phyloP scores from a whole-genome alignment of 2,888 invertebrate species.

The Cylindroiulus punctatus region DNA sequence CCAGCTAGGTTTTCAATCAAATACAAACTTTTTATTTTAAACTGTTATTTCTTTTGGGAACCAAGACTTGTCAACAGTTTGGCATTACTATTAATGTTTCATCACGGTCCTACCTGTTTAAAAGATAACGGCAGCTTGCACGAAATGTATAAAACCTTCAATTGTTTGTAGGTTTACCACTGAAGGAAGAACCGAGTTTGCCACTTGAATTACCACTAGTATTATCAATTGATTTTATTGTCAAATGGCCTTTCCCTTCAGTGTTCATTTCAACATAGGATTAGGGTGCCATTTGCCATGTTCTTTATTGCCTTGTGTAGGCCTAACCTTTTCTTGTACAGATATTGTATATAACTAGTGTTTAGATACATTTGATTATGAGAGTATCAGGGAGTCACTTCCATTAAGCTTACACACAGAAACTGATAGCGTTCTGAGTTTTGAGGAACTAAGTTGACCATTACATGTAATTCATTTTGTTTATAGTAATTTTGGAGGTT shows the following conservation, averaged over 20 bases:
- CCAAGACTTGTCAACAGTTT: not conserved
- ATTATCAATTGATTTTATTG: conserved; percentile 34
- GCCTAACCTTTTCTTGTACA: conserved; percentile 36
- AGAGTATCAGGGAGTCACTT: not conserved
- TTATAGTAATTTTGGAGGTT: not conserved
- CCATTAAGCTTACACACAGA: conserved; percentile 21
- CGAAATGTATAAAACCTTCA: not conserved
- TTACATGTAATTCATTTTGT: conserved; percentile 22
- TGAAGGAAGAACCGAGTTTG: not conserved
- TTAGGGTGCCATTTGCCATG: conserved; percentile 19
- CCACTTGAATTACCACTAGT: conserved; percentile 37
- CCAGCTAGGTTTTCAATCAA: no score
- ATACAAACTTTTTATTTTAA: no score
- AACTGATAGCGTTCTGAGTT: not conserved
- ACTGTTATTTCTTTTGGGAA: not conserved
- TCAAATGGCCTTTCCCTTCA: not conserved
- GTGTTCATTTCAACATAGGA: conserved; percentile 29
- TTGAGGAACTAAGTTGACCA: not conserved
- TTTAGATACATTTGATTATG: not conserved
- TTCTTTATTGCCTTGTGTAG: conserved; percentile 29
- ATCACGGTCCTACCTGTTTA: not conserved
- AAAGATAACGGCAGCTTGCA: conserved; percentile 16
- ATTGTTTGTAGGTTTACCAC: not conserved
- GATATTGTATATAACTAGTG: conserved; percentile 43
- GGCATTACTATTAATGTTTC: not conserved